These are phyloP conservation scores for Troilus luridus DNA, from an alignment of 2,888 invertebrate species.

Conservation along the genomic window DNA sequence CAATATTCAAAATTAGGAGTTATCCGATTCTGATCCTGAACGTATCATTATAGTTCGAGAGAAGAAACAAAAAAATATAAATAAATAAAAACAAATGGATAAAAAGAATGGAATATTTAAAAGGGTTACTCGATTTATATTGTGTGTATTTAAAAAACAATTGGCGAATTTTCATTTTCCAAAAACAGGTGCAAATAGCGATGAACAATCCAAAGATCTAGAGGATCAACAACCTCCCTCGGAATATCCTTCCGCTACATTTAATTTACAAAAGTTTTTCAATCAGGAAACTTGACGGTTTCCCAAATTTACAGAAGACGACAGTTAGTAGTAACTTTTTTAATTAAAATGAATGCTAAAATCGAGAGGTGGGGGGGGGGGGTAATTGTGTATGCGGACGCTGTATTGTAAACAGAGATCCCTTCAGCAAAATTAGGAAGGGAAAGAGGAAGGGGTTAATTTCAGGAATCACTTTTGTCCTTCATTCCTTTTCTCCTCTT, in stretches of 20 bases:
- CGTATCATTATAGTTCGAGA: no score
- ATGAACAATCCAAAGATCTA: constrained; percentile 14
- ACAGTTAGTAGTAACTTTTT: constrained; percentile 27
- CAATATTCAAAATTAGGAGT: no score
- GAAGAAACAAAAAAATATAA: no score
- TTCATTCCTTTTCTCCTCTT: background rate
- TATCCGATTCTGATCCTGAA: no score
- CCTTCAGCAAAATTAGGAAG: constrained; percentile 4
- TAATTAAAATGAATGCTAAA: constrained; percentile 35
- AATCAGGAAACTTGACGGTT: constrained; percentile 12
- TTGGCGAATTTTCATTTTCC: no score
- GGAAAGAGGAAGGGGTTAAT: constrained; percentile 23
- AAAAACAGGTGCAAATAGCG: background rate
- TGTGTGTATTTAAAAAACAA: no score
- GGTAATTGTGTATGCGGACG: constrained; percentile 27
- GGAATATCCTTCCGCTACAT: constrained; percentile 25
- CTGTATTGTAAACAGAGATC: constrained; percentile 35
- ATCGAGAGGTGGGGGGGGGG: background rate
- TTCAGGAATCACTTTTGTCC: constrained; percentile 25
- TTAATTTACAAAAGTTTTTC: constrained; percentile 45
- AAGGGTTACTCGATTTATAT: no score
- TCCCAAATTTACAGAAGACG: constrained; percentile 30
- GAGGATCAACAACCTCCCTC: background rate
- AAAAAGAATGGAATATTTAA: no score
- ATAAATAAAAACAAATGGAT: no score